Evolutionary conservation across 1,140 invertebrate species (phyloP).

Genomic region (Papilio helenus): DNA sequence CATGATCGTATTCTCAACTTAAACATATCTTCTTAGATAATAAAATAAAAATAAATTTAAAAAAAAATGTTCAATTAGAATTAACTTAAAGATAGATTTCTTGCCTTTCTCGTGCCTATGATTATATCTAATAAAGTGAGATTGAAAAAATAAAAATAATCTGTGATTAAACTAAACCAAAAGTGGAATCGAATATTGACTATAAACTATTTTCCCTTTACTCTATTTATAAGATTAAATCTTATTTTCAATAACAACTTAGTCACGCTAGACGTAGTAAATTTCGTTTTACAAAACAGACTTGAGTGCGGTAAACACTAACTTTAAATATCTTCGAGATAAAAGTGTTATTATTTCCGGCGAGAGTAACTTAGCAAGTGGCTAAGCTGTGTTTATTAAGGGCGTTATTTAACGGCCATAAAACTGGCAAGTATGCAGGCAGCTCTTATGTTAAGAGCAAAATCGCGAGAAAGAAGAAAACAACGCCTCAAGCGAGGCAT

Average conservation of each 20-base stretch:
- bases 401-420: conserved; percentile 62
- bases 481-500: conserved; percentile 88
- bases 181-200: conserved; percentile 61
- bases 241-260: conserved; percentile 48
- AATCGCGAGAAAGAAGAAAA: conserved; percentile 89
- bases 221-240: conserved; percentile 34
- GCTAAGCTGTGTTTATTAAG: conserved; percentile 50
- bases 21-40: conserved; percentile 77
- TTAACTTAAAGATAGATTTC: conserved; percentile 66
- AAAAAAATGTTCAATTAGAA: conserved; percentile 61
- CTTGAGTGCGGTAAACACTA: conserved; percentile 45
- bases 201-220: conserved; percentile 50
- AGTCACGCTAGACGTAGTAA: conserved; percentile 63
- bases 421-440: conserved; percentile 92
- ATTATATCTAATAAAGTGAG: conserved; percentile 71
- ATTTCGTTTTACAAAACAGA: conserved; percentile 47
- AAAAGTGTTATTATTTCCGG: conserved; percentile 21
- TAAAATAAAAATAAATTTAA: conserved; percentile 49
- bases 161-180: conserved; percentile 70
- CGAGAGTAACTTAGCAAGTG: conserved; percentile 21
- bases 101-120: conserved; percentile 80
- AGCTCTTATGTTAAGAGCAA: conserved; percentile 93
- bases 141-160: conserved; percentile 60
- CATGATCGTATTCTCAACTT: conserved; percentile 70
- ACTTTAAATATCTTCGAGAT: conserved; percentile 14